Evolutionary conservation across 2,888 invertebrate genomes (phyloP), one percentile per base, ranked within the genome.

Genomic region (Barypeithes pellucidus): DNA sequence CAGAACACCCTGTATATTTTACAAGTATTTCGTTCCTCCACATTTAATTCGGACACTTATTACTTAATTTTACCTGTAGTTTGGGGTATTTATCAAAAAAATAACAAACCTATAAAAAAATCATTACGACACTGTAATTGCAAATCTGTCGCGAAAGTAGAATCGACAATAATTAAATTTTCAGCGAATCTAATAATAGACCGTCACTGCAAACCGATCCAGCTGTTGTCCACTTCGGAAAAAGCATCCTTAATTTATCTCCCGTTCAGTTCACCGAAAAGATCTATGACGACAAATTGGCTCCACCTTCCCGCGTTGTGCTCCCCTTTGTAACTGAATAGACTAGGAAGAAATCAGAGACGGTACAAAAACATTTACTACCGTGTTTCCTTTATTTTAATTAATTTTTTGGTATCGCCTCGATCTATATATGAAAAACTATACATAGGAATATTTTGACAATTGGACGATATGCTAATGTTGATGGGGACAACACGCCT

Each of bases 201-300:
- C 50, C 22, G 50, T 24, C 50, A 22, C 50, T 50, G 50, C n/a
- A 12, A 50, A 50, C n/a, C n/a, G 24, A 50, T 50, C 50, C 50
- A 50, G 50, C 50, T 50, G 50, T 50, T 50, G 50, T 50, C 50
- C 50, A 50, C 50, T 50, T 50, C 50, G 50, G 47, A 50, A 50
- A 45, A 50, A 50, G 50, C 24, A 50, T 50, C 50, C 22, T 50
- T 50, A 50, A 50, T 50, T 50, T 50, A 50, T 50, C 50, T 50
- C 12, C 24, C 7, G 50, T 50, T 24, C 22, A 22, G 22, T 50
- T 50, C 50, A n/a, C 24, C 22, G 50, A 24, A 50, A 50, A 50
- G 50, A 50, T 50, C 50, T 50, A 50, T 50, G 22, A 50, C 50
- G 50, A 24, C 50, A 50, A 50, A 50, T 50, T 50, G 22, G 50